Evolutionary conservation across 2,113 vertebrate species (phyloP).

Genomic region (Talpa occidentalis): DNA sequence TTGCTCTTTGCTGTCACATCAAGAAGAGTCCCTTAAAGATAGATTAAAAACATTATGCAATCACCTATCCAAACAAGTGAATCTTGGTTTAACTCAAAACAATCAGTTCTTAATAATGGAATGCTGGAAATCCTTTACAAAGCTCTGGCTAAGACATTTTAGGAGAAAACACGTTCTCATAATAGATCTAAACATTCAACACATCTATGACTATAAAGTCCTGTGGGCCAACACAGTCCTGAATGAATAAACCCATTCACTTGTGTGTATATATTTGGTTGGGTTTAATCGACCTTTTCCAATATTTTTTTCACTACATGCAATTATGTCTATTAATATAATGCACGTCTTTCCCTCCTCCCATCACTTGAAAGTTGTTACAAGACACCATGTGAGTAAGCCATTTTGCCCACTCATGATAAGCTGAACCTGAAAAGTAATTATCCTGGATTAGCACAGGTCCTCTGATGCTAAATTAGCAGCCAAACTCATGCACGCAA

Average conservation of each 20-base stretch:
- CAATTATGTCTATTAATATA: background rate
- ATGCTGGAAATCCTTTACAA: background rate
- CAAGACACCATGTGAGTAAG: conserved; percentile 35
- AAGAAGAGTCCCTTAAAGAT: background rate
- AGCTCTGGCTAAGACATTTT: background rate
- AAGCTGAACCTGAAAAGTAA: conserved; percentile 55
- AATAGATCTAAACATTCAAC: background rate
- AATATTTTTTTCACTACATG: background rate
- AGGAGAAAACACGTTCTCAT: background rate
- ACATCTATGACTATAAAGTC: background rate
- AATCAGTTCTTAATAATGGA: background rate
- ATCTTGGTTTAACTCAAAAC: background rate
- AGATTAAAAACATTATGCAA: background rate
- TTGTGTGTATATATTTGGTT: background rate
- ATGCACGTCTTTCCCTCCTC: background rate
- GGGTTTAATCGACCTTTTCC: background rate
- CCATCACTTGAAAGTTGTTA: conserved; percentile 49
- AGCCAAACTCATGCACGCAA: conserved; percentile 7
- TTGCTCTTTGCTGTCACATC: background rate
- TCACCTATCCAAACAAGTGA: background rate
- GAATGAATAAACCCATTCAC: background rate
- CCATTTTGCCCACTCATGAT: conserved; percentile 17
- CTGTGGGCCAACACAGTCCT: background rate
- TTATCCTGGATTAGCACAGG: conserved; percentile 60
- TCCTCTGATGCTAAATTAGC: conserved; percentile 49